phyloP scores from a whole-genome alignment of 2,888 invertebrate genomes.

The Strigamia maritima region DNA sequence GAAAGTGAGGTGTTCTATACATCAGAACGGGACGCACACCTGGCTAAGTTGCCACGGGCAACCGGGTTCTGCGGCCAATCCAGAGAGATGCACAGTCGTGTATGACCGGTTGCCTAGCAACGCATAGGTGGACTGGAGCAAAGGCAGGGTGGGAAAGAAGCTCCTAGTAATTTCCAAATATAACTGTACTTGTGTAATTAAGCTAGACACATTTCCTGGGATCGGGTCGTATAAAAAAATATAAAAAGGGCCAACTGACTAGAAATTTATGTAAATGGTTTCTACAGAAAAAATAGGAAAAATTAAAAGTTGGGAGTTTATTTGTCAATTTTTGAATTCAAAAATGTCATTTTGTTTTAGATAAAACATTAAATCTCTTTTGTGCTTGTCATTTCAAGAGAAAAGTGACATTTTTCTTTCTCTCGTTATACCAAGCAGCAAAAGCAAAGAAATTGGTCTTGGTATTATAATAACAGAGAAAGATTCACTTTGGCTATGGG shows the following conservation, averaged over 20 bases:
- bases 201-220: neutral
- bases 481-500: constrained; percentile 4
- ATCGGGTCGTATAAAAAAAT: neutral
- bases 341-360: neutral
- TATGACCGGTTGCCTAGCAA: constrained; percentile 16
- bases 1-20: neutral
- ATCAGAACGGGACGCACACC: neutral
- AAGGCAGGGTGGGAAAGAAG: neutral
- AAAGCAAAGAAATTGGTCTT: neutral
- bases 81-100: neutral
- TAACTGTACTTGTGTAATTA: neutral
- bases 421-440: neutral
- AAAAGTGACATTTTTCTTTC: neutral
- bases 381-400: neutral
- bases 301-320: neutral
- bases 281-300: too few species aligned
- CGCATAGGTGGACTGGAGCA: neutral
- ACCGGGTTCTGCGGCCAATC: constrained; percentile 7
- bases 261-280: neutral
- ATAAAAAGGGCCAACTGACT: neutral
- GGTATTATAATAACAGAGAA: neutral
- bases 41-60: neutral
- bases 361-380: neutral
- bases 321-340: neutral
- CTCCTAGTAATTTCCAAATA: neutral